Conservation (phyloP, 30 jellyfish, hydroid and myxozoan genomes). For the Aurelia sp. region DNA sequence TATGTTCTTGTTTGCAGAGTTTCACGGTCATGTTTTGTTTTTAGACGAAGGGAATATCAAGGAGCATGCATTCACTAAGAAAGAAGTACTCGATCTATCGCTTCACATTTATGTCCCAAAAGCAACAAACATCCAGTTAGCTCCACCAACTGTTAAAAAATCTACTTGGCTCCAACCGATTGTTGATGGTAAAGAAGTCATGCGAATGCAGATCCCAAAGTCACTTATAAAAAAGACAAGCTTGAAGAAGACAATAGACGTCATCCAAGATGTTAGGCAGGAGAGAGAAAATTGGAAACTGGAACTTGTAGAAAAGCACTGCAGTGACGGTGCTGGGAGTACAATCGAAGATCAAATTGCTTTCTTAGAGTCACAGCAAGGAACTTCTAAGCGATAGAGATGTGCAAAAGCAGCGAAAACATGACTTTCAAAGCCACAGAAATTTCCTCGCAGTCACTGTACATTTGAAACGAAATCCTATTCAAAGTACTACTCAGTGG, state of each 20-base stretch:
- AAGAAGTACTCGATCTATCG: slow-evolving; percentile 75
- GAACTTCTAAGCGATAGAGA: too few relatives aligned
- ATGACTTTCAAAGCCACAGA: too few relatives aligned
- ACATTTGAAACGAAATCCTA: too few relatives aligned
- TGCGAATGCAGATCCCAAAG: slow-evolving; percentile 12
- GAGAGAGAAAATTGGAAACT: slow-evolving; percentile 42
- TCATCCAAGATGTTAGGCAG: slow-evolving; percentile 25
- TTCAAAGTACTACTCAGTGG: too few relatives aligned
- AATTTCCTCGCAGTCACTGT: too few relatives aligned
- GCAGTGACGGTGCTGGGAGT: not conserved
- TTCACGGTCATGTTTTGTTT: not conserved
- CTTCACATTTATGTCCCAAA: slow-evolving; percentile 82
- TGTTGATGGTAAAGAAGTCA: slow-evolving; percentile 69
- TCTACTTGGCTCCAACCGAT: slow-evolving; percentile 95
- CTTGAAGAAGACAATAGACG: not conserved
- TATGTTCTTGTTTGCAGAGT: too few relatives aligned
- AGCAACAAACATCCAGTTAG: slow-evolving; percentile 66
- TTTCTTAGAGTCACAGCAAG: too few relatives aligned
- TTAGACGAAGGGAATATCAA: slow-evolving; percentile 14
- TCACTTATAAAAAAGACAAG: slow-evolving; percentile 4
- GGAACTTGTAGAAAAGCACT: slow-evolving; percentile 6
- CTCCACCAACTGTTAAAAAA: slow-evolving; percentile 48
- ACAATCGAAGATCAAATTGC: too few relatives aligned
- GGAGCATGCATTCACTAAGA: slow-evolving; percentile 52
- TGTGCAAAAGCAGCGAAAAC: too few relatives aligned